phyloP scores from a whole-genome alignment of 2,113 vertebrate species.

The Thamnaconus septentrionalis region DNA sequence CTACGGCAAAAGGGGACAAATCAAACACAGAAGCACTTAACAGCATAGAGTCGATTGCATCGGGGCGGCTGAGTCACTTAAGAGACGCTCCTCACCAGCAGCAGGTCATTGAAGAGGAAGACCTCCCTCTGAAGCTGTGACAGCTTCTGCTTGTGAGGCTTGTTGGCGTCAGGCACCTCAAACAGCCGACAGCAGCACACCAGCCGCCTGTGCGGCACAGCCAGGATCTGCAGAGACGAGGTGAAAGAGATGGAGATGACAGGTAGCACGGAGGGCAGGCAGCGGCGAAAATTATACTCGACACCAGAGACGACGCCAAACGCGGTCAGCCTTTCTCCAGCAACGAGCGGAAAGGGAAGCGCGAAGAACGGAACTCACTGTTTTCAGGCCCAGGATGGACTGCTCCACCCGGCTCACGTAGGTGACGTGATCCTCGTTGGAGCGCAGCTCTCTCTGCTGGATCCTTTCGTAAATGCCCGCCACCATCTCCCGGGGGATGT shows the following conservation, averaged over 20 bases:
- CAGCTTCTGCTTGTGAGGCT: slow-evolving; percentile 96
- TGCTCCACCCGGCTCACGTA: slow-evolving; percentile 98
- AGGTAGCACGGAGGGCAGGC: slow-evolving; percentile 25
- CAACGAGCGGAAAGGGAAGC: neutral
- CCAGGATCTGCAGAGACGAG: slow-evolving; percentile 83
- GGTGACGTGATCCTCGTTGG: slow-evolving; percentile 97
- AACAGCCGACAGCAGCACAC: slow-evolving; percentile 98
- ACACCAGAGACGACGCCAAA: slow-evolving; percentile 8
- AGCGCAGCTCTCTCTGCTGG: slow-evolving; percentile 95
- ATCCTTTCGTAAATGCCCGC: slow-evolving; percentile 97
- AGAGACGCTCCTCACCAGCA: slow-evolving; percentile 83
- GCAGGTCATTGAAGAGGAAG: slow-evolving; percentile 97
- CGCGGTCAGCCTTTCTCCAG: neutral
- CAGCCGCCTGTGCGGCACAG: slow-evolving; percentile 91
- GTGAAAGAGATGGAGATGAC: slow-evolving; percentile 42
- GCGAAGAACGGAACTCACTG: slow-evolving; percentile 77
- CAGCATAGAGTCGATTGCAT: neutral
- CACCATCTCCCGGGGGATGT: slow-evolving; percentile 96
- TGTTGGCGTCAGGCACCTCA: slow-evolving; percentile 94
- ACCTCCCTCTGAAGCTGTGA: slow-evolving; percentile 95
- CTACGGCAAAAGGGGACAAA: slow-evolving; percentile 63
- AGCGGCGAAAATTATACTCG: slow-evolving; percentile 26
- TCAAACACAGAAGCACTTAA: slow-evolving; percentile 9
- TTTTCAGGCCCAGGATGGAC: slow-evolving; percentile 97
- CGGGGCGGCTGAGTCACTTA: neutral